phyloP scores from a whole-genome alignment of 2,888 invertebrate genomes.

The Hypomecis punctinalis region DNA sequence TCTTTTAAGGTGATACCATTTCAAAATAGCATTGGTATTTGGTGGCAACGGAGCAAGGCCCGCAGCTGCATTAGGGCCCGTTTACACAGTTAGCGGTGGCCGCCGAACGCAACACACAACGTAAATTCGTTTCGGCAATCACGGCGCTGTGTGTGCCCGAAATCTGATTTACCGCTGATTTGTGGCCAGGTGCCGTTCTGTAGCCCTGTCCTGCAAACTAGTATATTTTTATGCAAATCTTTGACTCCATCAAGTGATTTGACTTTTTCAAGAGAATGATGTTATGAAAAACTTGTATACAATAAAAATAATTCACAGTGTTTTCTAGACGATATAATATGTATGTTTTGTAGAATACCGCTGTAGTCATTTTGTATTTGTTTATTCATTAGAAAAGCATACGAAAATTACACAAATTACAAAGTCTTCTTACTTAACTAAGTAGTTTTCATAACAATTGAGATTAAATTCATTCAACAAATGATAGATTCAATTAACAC shows the following conservation, averaged over 20 bases:
- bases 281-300: too few relatives aligned
- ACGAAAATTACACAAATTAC: too few relatives aligned
- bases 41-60: conserved; percentile 22
- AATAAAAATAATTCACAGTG: too few relatives aligned
- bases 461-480: too few relatives aligned
- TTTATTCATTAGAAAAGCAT: too few relatives aligned
- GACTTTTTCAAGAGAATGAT: not conserved
- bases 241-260: conserved; percentile 5
- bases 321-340: too few relatives aligned
- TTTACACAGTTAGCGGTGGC: conserved; percentile 63
- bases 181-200: conserved; percentile 65
- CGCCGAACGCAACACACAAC: conserved; percentile 50
- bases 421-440: too few relatives aligned
- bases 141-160: conserved; percentile 69
- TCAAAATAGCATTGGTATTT: conserved; percentile 15
- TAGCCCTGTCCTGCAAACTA: conserved; percentile 24
- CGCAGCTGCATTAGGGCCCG: conserved; percentile 36
- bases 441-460: too few relatives aligned
- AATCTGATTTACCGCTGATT: conserved; percentile 82
- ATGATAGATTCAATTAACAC: too few relatives aligned
- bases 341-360: too few relatives aligned
- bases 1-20: not conserved
- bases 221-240: conserved; percentile 20
- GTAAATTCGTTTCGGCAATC: conserved; percentile 77
- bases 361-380: too few relatives aligned